Evolutionary conservation across 2,113 vertebrate genomes (phyloP).

Genomic region (Rafetus swinhoei): DNA sequence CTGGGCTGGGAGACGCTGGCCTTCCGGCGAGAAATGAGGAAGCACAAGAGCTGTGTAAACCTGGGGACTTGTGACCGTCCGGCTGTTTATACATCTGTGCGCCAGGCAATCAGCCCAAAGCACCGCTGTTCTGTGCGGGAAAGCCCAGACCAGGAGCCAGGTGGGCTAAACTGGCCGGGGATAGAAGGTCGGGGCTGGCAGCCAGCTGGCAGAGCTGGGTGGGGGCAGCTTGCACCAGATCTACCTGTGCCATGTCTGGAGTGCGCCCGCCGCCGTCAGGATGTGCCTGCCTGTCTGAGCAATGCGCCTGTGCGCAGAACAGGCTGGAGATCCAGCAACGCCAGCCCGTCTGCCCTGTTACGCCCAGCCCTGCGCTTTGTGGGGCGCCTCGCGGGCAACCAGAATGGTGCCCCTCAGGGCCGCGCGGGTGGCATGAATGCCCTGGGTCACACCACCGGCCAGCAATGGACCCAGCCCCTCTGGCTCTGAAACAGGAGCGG

Average conservation of each 20-base stretch:
- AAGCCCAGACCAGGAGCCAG: neutral
- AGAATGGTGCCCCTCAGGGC: no score
- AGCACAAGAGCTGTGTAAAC: neutral
- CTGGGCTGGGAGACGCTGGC: neutral
- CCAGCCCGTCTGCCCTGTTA: no score
- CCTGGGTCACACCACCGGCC: no score
- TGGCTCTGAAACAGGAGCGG: no score
- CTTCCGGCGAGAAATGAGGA: neutral
- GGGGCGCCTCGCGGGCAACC: neutral
- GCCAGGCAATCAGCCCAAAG: neutral
- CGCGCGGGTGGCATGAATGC: no score
- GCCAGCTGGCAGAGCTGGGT: neutral
- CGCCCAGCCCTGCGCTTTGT: no score
- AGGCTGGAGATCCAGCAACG: neutral
- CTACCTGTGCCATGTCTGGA: neutral
- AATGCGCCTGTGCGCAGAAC: neutral
- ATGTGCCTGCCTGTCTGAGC: neutral
- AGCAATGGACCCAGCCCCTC: no score
- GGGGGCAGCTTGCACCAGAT: neutral
- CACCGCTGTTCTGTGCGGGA: neutral
- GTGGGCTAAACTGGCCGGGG: neutral
- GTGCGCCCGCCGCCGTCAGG: no score
- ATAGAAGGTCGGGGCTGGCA: no score
- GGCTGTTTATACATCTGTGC: neutral
- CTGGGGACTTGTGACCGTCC: neutral